These are phyloP conservation scores for Sebastes nivosus DNA, from an alignment of 2,797 vertebrate genomes.

Conservation along the genomic window DNA sequence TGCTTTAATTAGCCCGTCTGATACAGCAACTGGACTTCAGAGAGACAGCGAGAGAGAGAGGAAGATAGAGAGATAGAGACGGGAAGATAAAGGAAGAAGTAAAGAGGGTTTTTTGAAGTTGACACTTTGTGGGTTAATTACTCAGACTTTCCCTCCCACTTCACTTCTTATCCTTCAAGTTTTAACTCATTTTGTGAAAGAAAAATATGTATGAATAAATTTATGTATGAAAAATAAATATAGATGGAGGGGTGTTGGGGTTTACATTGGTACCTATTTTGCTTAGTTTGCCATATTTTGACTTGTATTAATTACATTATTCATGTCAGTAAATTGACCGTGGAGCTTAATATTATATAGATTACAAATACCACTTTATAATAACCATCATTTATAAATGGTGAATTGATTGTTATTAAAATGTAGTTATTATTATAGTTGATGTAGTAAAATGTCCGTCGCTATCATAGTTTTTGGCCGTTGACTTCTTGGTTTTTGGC, in stretches of 20 bases:
- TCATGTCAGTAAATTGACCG: neutral
- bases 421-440: no score
- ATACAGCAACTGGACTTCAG: conserved; percentile 71
- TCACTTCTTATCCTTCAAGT: neutral
- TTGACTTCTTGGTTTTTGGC: no score
- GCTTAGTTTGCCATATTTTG: neutral
- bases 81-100: conserved; percentile 37
- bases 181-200: neutral
- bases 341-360: neutral
- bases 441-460: no score
- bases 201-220: neutral
- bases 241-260: neutral
- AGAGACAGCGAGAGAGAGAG: conserved; percentile 45
- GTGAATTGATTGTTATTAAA: no score
- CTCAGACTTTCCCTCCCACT: conserved; percentile 32
- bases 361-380: no score
- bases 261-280: neutral
- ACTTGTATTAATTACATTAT: neutral
- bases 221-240: neutral
- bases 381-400: no score
- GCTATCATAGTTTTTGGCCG: no score
- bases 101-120: conserved; percentile 60
- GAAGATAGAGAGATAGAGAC: conserved; percentile 54
- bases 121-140: conserved; percentile 69
- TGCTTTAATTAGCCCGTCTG: conserved; percentile 72